Conservation (phyloP, 2,797 vertebrate genomes). For the Urophycis tenuis region DNA sequence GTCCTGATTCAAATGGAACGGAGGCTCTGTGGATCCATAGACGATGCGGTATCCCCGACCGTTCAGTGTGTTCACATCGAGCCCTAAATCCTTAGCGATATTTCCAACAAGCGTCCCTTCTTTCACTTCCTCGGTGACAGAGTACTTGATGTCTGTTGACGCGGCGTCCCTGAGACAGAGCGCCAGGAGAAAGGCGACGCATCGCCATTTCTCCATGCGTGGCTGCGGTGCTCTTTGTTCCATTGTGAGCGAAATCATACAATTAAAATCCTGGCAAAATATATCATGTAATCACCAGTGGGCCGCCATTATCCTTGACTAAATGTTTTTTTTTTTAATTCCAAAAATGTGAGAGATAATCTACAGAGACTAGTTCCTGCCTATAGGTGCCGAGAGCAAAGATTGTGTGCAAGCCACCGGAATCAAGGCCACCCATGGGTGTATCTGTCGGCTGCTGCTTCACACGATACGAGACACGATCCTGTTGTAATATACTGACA, state of each 20-base stretch:
- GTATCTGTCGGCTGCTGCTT: neutral
- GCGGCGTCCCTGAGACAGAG: slow-evolving; percentile 14
- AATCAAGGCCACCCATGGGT: neutral
- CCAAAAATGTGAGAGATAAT: neutral
- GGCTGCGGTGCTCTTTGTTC: slow-evolving; percentile 25
- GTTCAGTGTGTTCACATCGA: slow-evolving; percentile 60
- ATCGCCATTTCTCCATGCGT: slow-evolving; percentile 3
- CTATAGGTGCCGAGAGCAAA: neutral
- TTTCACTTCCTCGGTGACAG: slow-evolving; percentile 60
- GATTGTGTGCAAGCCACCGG: neutral
- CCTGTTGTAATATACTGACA: neutral
- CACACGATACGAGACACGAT: neutral
- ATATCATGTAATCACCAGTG: slow-evolving; percentile 43
- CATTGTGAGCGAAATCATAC: neutral
- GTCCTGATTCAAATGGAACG: slow-evolving; percentile 66
- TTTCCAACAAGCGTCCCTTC: slow-evolving; percentile 61
- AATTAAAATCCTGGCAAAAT: neutral
- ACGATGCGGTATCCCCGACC: slow-evolving; percentile 61
- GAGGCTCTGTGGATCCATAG: slow-evolving; percentile 46
- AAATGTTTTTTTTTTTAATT: neutral
- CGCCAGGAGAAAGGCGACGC: neutral
- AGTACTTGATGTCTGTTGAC: slow-evolving; percentile 58
- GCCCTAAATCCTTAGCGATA: slow-evolving; percentile 65
- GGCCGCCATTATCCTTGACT: neutral
- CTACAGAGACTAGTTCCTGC: neutral